Percentiles rank a stretch among this genome's conserved stretches.
Conservation (phyloP, 2,113 vertebrate genomes). For the Misgurnus mizolepis region DNA sequence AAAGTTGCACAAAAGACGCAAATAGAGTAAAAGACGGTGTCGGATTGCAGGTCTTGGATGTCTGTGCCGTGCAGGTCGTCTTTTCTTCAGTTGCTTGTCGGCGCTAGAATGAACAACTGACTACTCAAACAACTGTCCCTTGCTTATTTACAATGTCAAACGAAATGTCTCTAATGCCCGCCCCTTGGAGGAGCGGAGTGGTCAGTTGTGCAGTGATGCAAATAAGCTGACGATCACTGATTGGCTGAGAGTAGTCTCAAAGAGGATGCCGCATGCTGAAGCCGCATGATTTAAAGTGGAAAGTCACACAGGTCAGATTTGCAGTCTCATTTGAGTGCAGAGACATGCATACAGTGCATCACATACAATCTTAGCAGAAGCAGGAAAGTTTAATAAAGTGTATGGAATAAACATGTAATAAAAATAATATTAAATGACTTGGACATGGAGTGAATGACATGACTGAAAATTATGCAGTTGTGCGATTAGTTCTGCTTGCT, state of each 20-base stretch:
- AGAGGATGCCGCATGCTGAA: constrained; percentile 73
- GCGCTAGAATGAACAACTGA: constrained; percentile 69
- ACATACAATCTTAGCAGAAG: constrained; percentile 51
- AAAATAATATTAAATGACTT: background rate
- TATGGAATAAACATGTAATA: background rate
- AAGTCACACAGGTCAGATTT: constrained; percentile 70
- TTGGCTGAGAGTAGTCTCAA: constrained; percentile 65
- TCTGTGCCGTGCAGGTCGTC: constrained; percentile 58
- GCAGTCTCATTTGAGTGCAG: constrained; percentile 65
- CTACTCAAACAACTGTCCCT: constrained; percentile 79
- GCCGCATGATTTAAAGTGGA: constrained; percentile 81
- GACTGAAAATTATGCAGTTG: background rate
- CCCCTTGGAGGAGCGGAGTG: constrained; percentile 66
- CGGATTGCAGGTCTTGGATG: constrained; percentile 60
- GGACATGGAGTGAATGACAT: background rate
- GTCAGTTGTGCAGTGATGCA: constrained; percentile 65
- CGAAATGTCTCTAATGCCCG: constrained; percentile 76
- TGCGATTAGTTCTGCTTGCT: background rate
- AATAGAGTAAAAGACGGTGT: constrained; percentile 26
- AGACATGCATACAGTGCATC: constrained; percentile 60
- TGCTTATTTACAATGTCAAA: constrained; percentile 87
- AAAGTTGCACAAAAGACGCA: constrained; percentile 65
- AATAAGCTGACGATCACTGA: constrained; percentile 50
- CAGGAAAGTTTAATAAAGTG: background rate
- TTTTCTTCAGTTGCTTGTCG: constrained; percentile 60